These are phyloP conservation scores for Chironomus riparius DNA, from an alignment of 2,888 invertebrate genomes.

Conservation along the genomic window DNA sequence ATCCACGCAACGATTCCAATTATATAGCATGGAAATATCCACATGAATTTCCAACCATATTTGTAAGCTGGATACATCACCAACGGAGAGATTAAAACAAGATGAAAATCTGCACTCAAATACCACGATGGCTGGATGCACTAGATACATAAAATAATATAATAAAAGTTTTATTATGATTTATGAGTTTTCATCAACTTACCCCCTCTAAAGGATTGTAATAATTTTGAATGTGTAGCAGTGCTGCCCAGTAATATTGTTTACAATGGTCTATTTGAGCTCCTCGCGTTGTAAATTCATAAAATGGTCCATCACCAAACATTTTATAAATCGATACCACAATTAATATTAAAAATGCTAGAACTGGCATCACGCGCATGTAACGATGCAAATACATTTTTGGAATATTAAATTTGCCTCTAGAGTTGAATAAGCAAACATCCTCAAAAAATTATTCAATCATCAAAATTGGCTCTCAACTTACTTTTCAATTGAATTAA, in stretches of 20 bases:
- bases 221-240: constrained; percentile 46
- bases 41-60: constrained; percentile 9
- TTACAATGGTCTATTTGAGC: constrained; percentile 33
- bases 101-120: constrained; percentile 50
- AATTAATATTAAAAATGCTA: constrained; percentile 46
- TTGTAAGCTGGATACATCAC: constrained; percentile 43
- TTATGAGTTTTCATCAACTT: constrained; percentile 28
- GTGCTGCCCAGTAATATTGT: constrained; percentile 43
- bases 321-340: constrained; percentile 45
- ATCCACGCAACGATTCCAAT: neutral
- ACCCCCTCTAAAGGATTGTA: constrained; percentile 38
- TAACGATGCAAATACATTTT: constrained; percentile 43
- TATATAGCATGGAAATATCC: neutral
- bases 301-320: constrained; percentile 44
- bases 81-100: constrained; percentile 48
- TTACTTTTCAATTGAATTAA: neutral
- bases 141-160: constrained; percentile 33
- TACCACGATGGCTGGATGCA: constrained; percentile 52
- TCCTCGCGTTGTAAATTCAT: constrained; percentile 16
- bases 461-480: neutral
- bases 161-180: too few relatives aligned
- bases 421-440: neutral
- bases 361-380: constrained; percentile 47
- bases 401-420: constrained; percentile 37
- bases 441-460: neutral